Conservation (phyloP, 2,797 vertebrate species). For the Aplochiton taeniatus region DNA sequence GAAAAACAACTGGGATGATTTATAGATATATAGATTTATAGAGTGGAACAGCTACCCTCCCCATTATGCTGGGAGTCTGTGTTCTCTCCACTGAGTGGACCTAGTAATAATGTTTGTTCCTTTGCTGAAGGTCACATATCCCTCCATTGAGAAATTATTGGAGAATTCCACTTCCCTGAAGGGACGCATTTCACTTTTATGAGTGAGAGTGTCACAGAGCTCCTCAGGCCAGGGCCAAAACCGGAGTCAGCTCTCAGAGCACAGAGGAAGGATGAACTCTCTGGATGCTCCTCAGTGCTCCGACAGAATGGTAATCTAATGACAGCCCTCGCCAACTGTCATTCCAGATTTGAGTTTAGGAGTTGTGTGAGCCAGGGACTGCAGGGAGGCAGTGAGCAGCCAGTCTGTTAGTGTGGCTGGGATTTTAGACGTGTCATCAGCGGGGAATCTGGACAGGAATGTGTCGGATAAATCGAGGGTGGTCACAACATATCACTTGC, state of each 20-base stretch:
- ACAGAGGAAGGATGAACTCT: background rate
- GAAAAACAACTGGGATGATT: background rate
- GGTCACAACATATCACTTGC: too few species aligned
- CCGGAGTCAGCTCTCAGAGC: background rate
- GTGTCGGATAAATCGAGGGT: too few species aligned
- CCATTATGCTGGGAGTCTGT: background rate
- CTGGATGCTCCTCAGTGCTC: background rate
- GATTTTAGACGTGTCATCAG: too few species aligned
- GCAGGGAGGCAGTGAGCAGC: too few species aligned
- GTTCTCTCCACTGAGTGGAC: background rate
- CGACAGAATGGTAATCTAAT: too few species aligned
- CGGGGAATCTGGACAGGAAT: too few species aligned
- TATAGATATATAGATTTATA: background rate
- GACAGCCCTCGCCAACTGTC: too few species aligned
- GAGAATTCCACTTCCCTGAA: background rate
- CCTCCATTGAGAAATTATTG: constrained; percentile 5
- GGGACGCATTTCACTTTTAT: background rate
- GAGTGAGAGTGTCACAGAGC: background rate
- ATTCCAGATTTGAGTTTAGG: too few species aligned
- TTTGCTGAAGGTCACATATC: constrained; percentile 4
- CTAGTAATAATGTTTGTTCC: constrained; percentile 12
- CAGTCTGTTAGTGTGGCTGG: too few species aligned
- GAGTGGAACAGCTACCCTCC: background rate
- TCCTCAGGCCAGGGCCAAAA: background rate
- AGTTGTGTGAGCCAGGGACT: too few species aligned